Evolutionary conservation across 2,113 vertebrate species (phyloP).

Genomic region (Dascyllus trimaculatus): DNA sequence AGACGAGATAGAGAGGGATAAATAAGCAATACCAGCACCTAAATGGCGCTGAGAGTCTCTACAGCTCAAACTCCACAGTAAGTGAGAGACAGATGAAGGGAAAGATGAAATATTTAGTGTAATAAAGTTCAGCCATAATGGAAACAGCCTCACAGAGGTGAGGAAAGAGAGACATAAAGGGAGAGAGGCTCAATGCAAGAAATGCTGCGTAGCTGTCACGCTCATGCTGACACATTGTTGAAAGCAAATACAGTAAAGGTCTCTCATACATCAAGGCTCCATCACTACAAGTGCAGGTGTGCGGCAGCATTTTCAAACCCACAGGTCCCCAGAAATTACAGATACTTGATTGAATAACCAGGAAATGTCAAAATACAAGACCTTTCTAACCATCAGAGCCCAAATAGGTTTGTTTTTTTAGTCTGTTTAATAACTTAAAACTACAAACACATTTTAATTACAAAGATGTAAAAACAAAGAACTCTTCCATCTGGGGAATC

Average conservation of each 20-base stretch:
- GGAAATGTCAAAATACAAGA: neutral
- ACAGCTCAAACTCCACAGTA: slow-evolving; percentile 1
- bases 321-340: neutral
- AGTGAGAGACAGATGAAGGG: slow-evolving; percentile 8
- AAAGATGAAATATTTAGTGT: slow-evolving; percentile 53
- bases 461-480: too few species aligned
- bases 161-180: neutral
- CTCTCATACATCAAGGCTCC: neutral
- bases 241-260: neutral
- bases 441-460: too few species aligned
- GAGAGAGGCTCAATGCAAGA: neutral
- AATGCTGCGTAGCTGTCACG: neutral
- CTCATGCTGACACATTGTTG: neutral
- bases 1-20: slow-evolving; percentile 15
- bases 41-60: slow-evolving; percentile 22
- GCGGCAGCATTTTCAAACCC: neutral
- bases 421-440: too few species aligned
- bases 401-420: too few species aligned
- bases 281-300: neutral
- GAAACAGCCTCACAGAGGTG: neutral
- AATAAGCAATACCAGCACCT: neutral
- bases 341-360: too few species aligned
- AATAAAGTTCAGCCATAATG: slow-evolving; percentile 23
- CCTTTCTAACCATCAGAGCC: too few species aligned
- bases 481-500: too few species aligned